Percentiles rank a stretch among this genome's conserved stretches.
These are phyloP conservation scores for Hirudo medicinalis DNA, from an alignment of 1,140 invertebrate genomes.

Conservation along the genomic window DNA sequence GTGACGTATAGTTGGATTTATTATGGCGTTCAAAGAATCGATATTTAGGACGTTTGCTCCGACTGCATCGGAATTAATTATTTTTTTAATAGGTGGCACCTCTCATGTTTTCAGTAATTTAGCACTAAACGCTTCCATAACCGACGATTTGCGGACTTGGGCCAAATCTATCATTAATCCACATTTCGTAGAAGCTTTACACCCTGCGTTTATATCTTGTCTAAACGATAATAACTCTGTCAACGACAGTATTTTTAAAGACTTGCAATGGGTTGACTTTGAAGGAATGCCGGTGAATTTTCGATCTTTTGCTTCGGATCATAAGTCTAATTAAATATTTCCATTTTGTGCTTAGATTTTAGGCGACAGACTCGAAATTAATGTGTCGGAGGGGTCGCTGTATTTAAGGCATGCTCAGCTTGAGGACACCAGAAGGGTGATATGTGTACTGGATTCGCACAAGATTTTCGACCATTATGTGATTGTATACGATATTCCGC, in stretches of 20 bases:
- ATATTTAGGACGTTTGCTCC: no score
- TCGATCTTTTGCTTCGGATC: no score
- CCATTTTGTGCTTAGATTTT: neutral
- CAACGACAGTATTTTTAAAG: neutral
- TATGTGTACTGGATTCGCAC: neutral
- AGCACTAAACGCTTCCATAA: neutral
- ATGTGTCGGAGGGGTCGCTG: neutral
- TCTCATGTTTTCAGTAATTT: no score
- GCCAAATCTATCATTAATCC: neutral
- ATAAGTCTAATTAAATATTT: neutral
- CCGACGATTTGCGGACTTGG: neutral
- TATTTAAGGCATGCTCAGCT: neutral
- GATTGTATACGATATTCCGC: neutral
- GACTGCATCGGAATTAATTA: no score
- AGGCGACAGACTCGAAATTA: neutral
- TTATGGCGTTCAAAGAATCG: no score
- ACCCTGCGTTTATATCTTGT: neutral
- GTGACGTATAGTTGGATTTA: no score
- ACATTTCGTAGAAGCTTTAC: neutral
- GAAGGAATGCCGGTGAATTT: conserved; percentile 6
- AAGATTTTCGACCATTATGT: neutral
- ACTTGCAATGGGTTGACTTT: neutral
- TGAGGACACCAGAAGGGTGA: neutral
- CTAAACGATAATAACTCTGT: neutral
- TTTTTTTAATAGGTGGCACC: no score